Percentiles rank a stretch among this genome's conserved stretches.
These are phyloP conservation scores for Dreissena polymorpha DNA, from an alignment of 1,140 invertebrate genomes.

Conservation along the genomic window DNA sequence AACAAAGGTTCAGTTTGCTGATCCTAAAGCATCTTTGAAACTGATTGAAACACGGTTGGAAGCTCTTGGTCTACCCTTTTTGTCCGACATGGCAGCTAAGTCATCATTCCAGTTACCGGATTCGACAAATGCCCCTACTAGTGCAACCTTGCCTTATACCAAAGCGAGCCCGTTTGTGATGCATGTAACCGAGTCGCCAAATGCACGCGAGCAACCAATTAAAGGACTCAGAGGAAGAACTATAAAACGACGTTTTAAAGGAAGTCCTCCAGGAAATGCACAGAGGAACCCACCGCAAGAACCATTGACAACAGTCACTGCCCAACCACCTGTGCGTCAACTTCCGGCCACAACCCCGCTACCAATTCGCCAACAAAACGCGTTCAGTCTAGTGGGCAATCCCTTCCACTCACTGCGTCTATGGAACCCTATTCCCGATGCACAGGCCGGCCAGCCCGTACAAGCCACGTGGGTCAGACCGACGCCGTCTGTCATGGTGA, in stretches of 20 bases:
- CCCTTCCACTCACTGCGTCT: conserved; percentile 14
- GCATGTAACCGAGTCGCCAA: too few species aligned
- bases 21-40: too few species aligned
- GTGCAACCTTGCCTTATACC: too few species aligned
- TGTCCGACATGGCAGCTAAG: too few species aligned
- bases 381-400: background rate
- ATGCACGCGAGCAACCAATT: conserved; percentile 29
- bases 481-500: background rate
- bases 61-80: too few species aligned
- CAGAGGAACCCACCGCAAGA: background rate
- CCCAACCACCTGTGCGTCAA: background rate
- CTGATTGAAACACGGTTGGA: too few species aligned
- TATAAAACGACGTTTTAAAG: background rate
- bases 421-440: conserved; percentile 15
- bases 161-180: conserved; percentile 11
- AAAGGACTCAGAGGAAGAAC: background rate
- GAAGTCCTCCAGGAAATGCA: background rate
- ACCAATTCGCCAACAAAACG: background rate
- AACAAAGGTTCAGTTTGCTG: too few species aligned
- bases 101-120: too few species aligned
- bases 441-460: background rate
- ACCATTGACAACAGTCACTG: background rate
- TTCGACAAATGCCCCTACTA: too few species aligned
- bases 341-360: background rate
- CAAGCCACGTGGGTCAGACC: conserved; percentile 3